Evolutionary conservation across 2,888 invertebrate genomes (phyloP).

Genomic region (Watsonalla cultraria): DNA sequence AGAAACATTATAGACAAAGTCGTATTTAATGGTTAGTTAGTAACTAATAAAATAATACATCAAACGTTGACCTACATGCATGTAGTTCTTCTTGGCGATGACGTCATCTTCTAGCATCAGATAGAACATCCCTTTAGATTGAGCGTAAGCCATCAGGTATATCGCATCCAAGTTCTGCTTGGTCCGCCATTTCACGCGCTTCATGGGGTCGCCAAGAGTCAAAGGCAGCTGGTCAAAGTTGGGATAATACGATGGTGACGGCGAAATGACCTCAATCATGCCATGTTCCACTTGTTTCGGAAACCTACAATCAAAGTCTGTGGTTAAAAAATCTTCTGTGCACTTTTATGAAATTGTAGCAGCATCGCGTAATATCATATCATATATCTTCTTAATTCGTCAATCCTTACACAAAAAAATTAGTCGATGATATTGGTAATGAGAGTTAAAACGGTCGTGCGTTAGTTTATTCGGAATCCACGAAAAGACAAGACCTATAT

Average conservation of each 20-base stretch:
- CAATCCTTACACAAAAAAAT: too few relatives aligned
- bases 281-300: slow-evolving; percentile 86
- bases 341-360: too few relatives aligned
- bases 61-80: slow-evolving; percentile 83
- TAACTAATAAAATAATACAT: not conserved
- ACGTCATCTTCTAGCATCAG: slow-evolving; percentile 97
- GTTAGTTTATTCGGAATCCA: too few relatives aligned
- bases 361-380: too few relatives aligned
- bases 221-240: slow-evolving; percentile 86
- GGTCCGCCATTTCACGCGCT: slow-evolving; percentile 93
- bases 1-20: too few relatives aligned
- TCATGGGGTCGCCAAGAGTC: slow-evolving; percentile 91
- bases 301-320: slow-evolving; percentile 77
- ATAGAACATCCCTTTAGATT: slow-evolving; percentile 92
- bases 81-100: slow-evolving; percentile 89
- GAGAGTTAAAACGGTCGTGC: too few relatives aligned
- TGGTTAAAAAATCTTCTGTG: too few relatives aligned
- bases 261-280: slow-evolving; percentile 93
- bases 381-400: too few relatives aligned
- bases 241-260: slow-evolving; percentile 92
- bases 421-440: too few relatives aligned
- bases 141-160: slow-evolving; percentile 96
- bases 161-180: slow-evolving; percentile 97
- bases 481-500: too few relatives aligned
- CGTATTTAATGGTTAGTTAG: slow-evolving; percentile 5